A percentile compares a stretch with the other conserved stretches of the same genome.
Evolutionary conservation across 2,888 invertebrate species (phyloP).

Genomic region (Acronicta psi): DNA sequence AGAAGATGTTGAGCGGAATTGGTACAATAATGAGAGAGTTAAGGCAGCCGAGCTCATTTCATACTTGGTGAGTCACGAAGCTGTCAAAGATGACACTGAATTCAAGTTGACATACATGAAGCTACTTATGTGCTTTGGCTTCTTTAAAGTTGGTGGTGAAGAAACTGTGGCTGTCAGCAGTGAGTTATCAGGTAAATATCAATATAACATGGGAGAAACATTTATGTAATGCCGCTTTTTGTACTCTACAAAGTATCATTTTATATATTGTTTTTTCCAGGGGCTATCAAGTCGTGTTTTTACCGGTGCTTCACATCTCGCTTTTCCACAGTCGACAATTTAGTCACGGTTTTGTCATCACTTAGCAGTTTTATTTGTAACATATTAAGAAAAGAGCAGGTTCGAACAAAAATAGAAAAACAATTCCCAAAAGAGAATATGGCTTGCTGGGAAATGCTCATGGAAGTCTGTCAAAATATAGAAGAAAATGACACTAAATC

Average conservation of each 20-base stretch:
- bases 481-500: conserved; percentile 86
- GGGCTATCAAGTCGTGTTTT: conserved; percentile 91
- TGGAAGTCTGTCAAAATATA: conserved; percentile 86
- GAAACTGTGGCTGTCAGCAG: conserved; percentile 85
- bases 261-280: conserved; percentile 77
- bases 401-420: conserved; percentile 86
- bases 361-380: conserved; percentile 89
- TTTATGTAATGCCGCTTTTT: too few species aligned
- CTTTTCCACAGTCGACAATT: conserved; percentile 90
- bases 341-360: conserved; percentile 88
- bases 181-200: conserved; percentile 89
- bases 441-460: conserved; percentile 91
- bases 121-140: conserved; percentile 90
- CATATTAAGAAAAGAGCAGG: conserved; percentile 85
- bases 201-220: background rate
- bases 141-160: conserved; percentile 89
- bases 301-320: conserved; percentile 92
- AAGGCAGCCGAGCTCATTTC: conserved; percentile 89
- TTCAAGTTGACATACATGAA: conserved; percentile 91
- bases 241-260: background rate
- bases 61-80: conserved; percentile 87
- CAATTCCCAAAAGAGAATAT: conserved; percentile 88
- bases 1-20: conserved; percentile 86
- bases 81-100: conserved; percentile 87
- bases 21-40: conserved; percentile 92